Percentiles rank a stretch among this genome's conserved stretches.
phyloP scores from a whole-genome alignment of 2,113 vertebrate genomes.

The Tauraco erythrolophus region DNA sequence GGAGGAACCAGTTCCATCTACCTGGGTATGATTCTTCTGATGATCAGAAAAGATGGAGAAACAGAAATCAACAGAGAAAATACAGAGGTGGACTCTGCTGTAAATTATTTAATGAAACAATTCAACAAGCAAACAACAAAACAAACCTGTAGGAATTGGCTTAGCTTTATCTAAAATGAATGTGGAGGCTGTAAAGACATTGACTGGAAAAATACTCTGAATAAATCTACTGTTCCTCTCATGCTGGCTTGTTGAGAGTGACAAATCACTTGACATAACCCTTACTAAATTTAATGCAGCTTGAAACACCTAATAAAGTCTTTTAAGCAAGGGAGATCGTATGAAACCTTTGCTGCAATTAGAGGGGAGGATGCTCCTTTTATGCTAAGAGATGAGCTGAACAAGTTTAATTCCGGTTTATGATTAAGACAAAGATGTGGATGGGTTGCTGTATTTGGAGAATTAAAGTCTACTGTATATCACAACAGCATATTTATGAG shows the following conservation, averaged over 20 bases:
- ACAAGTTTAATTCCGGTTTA: not conserved
- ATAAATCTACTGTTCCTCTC: not conserved
- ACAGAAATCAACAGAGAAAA: not conserved
- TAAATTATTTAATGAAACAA: too few species aligned
- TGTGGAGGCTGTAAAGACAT: not conserved
- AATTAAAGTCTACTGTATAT: not conserved
- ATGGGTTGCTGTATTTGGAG: not conserved
- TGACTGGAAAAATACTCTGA: not conserved
- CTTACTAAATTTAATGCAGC: not conserved
- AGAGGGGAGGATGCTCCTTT: not conserved
- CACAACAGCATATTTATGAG: not conserved
- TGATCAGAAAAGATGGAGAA: not conserved
- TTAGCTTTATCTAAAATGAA: conserved; percentile 6
- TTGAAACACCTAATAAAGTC: not conserved
- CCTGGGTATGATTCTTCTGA: not conserved
- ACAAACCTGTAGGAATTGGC: not conserved
- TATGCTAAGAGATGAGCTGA: not conserved
- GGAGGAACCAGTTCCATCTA: not conserved
- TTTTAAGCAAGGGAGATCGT: not conserved
- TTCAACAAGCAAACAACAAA: too few species aligned
- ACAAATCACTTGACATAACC: conserved; percentile 2
- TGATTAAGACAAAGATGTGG: not conserved
- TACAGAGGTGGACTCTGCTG: not conserved
- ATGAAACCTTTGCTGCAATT: not conserved
- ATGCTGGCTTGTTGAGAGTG: not conserved